These are phyloP conservation scores for Kradibia gibbosae DNA, from an alignment of 1,140 invertebrate genomes.

Conservation along the genomic window DNA sequence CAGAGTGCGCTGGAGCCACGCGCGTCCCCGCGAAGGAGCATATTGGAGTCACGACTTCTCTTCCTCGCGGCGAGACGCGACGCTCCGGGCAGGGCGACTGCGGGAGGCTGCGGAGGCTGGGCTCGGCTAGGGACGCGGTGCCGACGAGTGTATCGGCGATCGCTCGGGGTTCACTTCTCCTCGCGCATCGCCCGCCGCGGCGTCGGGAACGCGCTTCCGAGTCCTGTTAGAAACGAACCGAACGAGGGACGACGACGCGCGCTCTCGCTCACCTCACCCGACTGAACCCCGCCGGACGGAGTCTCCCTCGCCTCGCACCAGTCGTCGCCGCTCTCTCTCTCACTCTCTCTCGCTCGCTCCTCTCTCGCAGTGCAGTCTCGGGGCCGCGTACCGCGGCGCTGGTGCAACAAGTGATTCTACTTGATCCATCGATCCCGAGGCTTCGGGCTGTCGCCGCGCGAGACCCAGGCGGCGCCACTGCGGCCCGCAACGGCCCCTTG, in stretches of 20 bases:
- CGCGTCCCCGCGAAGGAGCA: background rate
- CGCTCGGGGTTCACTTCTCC: too few species aligned
- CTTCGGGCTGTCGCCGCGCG: background rate
- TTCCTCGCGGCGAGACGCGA: background rate
- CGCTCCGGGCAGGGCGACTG: too few species aligned
- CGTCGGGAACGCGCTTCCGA: too few species aligned
- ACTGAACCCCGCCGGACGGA: too few species aligned
- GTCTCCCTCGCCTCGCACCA: too few species aligned
- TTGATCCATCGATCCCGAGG: background rate
- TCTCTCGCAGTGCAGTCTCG: background rate
- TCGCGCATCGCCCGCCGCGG: too few species aligned
- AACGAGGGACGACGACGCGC: too few species aligned
- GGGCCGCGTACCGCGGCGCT: background rate
- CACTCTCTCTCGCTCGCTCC: background rate
- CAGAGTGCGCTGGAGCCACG: background rate
- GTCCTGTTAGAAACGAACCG: too few species aligned
- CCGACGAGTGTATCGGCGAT: too few species aligned
- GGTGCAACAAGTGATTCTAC: slow-evolving; percentile 13
- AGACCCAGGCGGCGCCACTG: background rate
- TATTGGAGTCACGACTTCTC: background rate
- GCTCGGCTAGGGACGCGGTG: too few species aligned
- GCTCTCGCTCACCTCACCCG: too few species aligned
- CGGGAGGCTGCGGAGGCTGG: too few species aligned
- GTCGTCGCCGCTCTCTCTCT: background rate
- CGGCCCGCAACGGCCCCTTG: background rate